Base-by-base conservation (phyloP, 92 coral and sea anemone species). In the Umimayanthus chanpuru region DNA sequence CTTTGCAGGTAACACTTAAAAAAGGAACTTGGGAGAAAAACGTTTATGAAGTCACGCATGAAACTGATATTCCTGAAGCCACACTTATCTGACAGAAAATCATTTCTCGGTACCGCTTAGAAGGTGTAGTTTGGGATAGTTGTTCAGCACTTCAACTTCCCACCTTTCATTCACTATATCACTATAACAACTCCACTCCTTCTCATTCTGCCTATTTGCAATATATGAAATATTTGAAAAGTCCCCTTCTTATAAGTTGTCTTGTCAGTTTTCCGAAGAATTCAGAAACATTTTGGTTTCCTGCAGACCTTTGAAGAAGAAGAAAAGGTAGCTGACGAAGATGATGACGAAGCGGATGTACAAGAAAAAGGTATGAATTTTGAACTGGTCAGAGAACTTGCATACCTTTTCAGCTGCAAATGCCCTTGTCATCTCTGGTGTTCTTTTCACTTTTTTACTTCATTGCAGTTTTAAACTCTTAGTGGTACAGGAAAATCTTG, bases 1-100 rank as follows among this genome's bases (percentile, higher is more conserved):
- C 94, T 29, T 84, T 93, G 58, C 99, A 96, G 98, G 99, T 83
- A 68, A 44, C 26, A 30, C n/a, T 56, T 5, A 18, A 18, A 55
- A 55, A 20, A 21, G 26, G 1, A 61, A 61, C 18, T 68, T n/a
- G 32, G 76, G 5, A 9, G 76, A 61, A 21, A 61, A 61, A 23
- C 26, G 8, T 61, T 61, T 61, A 61, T 61, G n/a, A 61, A 21
- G 68, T 20, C n/a, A 9, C 2, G n/a, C 20, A 55, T 55, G 64
- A 55, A 32, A 32, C 36, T 32, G 36, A 32, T 32, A 32, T 32
- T 32, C 50, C 50, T 11, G 11, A 47, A 47, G 50, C 50, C 50
- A 47, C 6, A 47, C 50, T 47, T 47, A 6, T 7, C 11, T 12
- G 58, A 53, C 18, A 12, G 16, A 12, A 53, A 3, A 61, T 20